A percentile compares a stretch with the other conserved stretches of the same genome.
These are phyloP conservation scores for Hypotaenidia okinawae DNA, from an alignment of 2,797 vertebrate species.

Conservation along the genomic window DNA sequence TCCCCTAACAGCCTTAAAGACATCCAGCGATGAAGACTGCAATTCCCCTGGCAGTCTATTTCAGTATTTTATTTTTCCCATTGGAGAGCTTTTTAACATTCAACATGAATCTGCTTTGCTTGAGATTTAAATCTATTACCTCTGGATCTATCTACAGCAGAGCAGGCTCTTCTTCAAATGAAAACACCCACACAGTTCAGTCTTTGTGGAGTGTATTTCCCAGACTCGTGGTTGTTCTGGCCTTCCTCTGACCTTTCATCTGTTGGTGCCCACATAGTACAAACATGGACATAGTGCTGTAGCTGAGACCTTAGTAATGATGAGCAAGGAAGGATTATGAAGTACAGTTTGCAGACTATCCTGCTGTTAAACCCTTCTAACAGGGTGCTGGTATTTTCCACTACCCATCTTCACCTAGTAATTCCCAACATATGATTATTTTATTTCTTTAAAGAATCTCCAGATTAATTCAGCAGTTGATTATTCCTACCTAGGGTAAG, in stretches of 20 bases:
- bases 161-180: not conserved
- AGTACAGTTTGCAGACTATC: not conserved
- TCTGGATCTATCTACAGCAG: not conserved
- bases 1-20: not conserved
- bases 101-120: not conserved
- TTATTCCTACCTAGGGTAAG: not conserved
- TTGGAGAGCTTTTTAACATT: not conserved
- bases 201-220: not conserved
- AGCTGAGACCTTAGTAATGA: not conserved
- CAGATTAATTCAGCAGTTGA: not conserved
- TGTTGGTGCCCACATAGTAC: not conserved
- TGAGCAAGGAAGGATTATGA: not conserved
- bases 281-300: not conserved
- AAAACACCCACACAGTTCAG: fast-evolving
- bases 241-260: not conserved
- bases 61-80: not conserved
- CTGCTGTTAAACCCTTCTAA: not conserved
- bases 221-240: not conserved
- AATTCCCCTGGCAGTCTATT: not conserved
- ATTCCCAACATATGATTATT: not conserved
- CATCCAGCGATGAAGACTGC: not conserved
- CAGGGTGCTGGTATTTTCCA: not conserved
- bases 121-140: not conserved
- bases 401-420: not conserved
- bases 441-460: not conserved